Evolutionary conservation across 2,113 vertebrate species (phyloP).

Genomic region (Microcebus murinus): DNA sequence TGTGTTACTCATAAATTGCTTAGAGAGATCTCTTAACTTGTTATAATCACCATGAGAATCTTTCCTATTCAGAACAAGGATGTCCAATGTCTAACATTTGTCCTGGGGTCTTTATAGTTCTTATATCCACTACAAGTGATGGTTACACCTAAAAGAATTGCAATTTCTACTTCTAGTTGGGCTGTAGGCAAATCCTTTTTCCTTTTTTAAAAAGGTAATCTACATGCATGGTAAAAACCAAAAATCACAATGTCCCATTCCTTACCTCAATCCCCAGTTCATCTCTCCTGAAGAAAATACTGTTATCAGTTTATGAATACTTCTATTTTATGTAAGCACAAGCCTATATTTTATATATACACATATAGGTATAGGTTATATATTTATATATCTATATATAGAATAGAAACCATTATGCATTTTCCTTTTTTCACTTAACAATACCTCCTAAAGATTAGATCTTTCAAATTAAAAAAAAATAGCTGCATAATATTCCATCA

Average conservation of each 20-base stretch:
- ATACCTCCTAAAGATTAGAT: neutral
- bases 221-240: neutral
- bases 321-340: neutral
- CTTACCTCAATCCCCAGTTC: neutral
- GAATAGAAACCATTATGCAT: neutral
- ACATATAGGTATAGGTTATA: too few relatives aligned
- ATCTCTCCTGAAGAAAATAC: neutral
- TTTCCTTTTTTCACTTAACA: slow-evolving; percentile 10
- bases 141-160: neutral
- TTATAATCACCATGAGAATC: neutral
- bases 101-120: neutral
- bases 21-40: neutral
- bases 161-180: neutral
- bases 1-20: neutral
- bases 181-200: neutral
- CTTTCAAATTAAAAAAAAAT: neutral
- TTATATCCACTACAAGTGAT: neutral
- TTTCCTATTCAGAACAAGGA: neutral
- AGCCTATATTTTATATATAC: neutral
- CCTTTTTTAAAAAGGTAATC: neutral
- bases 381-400: neutral
- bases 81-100: neutral
- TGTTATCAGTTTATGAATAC: neutral
- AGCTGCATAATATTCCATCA: neutral
- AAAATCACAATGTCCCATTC: neutral